Conservation (phyloP, 2,113 vertebrate species). For the Miniopterus natalensis region DNA sequence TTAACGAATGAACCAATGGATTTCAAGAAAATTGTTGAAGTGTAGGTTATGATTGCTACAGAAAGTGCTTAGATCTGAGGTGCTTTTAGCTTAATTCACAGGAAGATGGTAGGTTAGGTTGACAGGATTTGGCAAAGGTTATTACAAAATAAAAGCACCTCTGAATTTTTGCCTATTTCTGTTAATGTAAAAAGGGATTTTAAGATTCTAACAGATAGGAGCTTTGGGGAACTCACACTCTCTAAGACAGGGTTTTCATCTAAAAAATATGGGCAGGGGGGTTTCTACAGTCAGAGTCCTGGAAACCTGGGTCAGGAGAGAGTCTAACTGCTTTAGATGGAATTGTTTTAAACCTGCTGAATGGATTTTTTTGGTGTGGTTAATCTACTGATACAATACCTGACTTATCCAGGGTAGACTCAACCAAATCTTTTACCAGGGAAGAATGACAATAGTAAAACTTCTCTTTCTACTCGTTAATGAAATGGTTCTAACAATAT, state of each 20-base stretch:
- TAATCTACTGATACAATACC: not conserved
- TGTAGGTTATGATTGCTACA: not conserved
- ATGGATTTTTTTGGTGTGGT: not conserved
- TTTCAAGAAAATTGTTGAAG: slow-evolving; percentile 20
- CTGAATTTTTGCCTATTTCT: slow-evolving; percentile 6
- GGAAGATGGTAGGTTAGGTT: not conserved
- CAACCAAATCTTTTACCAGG: not conserved
- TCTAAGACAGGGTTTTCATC: not conserved
- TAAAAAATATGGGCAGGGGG: not conserved
- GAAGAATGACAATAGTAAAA: not conserved
- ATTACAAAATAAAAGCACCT: not conserved
- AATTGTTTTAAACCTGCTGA: not conserved
- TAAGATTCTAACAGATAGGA: not conserved
- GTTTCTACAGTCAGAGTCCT: not conserved
- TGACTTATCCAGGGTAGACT: not conserved
- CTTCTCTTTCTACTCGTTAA: slow-evolving; percentile 10
- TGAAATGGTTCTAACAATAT: not conserved
- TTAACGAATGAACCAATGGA: slow-evolving; percentile 47
- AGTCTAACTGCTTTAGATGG: not conserved
- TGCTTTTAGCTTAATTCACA: not conserved
- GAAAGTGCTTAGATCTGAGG: not conserved
- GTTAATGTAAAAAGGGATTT: not conserved
- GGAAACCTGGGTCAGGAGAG: not conserved
- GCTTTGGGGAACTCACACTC: not conserved
- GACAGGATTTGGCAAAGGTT: not conserved